These are phyloP conservation scores for Albula goreensis DNA, from an alignment of 2,113 vertebrate genomes.

Conservation along the genomic window DNA sequence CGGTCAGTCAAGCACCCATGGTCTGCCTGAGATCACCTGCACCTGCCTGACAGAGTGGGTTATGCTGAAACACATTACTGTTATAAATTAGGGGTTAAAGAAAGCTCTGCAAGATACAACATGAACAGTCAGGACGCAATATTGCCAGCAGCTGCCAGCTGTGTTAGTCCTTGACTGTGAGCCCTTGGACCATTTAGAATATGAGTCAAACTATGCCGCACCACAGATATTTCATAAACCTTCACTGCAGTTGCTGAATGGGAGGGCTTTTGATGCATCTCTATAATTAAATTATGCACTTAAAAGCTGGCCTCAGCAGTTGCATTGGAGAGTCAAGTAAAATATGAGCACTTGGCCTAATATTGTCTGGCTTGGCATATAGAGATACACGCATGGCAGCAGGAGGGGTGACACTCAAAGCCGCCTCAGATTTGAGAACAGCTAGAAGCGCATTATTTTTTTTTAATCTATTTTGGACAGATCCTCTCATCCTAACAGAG, in stretches of 20 bases:
- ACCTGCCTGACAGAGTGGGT: too few relatives aligned
- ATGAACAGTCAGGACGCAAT: too few relatives aligned
- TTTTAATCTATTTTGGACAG: not conserved
- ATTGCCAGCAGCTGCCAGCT: not conserved
- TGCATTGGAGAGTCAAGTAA: conserved; percentile 25
- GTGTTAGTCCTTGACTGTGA: conserved; percentile 18
- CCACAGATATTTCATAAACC: conserved; percentile 31
- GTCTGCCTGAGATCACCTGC: too few relatives aligned
- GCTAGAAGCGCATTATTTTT: not conserved
- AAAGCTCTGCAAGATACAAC: too few relatives aligned
- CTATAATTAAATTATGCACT: conserved; percentile 42
- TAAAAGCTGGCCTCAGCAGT: conserved; percentile 31
- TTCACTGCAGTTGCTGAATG: conserved; percentile 5
- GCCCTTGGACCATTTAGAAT: conserved; percentile 6
- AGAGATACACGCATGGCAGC: not conserved
- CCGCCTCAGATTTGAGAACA: not conserved
- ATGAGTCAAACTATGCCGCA: conserved; percentile 12
- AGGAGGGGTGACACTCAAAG: not conserved
- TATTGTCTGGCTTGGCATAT: conserved; percentile 23
- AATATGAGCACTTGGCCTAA: conserved; percentile 38
- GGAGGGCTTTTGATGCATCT: conserved; percentile 24
- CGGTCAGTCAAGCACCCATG: too few relatives aligned
- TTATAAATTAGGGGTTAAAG: too few relatives aligned
- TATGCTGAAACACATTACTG: too few relatives aligned
- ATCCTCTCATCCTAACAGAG: not conserved